Percentiles rank a stretch among this genome's conserved stretches.
phyloP scores from a whole-genome alignment of 1,140 invertebrate genomes.

The Drosophila bipectinata region DNA sequence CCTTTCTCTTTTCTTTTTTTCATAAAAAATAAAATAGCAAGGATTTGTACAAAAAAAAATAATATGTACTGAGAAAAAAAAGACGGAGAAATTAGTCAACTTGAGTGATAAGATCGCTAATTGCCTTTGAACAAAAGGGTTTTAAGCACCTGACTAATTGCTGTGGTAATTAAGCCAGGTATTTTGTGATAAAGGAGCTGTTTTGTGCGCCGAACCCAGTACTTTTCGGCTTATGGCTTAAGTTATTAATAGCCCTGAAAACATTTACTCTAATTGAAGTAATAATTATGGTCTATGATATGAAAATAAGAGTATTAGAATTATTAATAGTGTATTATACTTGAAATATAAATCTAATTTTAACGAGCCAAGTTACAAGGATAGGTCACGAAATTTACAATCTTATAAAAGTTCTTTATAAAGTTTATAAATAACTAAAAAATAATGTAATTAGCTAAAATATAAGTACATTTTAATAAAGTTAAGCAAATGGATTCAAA shows the following conservation, averaged over 20 bases:
- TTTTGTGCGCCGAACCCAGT: not conserved
- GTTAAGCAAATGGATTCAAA: no score
- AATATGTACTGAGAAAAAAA: not conserved
- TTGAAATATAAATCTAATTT: no score
- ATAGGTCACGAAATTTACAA: no score
- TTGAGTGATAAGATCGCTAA: conserved; percentile 5
- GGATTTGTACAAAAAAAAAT: not conserved
- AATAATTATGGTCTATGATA: no score
- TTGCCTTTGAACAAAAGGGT: conserved; percentile 4
- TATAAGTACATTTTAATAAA: no score
- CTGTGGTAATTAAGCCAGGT: not conserved
- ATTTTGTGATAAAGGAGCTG: not conserved
- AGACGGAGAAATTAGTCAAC: not conserved
- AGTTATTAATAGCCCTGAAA: not conserved
- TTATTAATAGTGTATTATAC: no score
- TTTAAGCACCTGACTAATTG: conserved; percentile 3
- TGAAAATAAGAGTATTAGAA: not conserved
- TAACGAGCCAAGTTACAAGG: no score
- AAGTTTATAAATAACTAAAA: no score
- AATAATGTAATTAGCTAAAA: no score
- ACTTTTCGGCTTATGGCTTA: not conserved
- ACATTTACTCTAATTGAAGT: not conserved
- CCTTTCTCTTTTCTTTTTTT: not conserved
- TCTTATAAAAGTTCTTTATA: no score
- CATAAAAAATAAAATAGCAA: not conserved